A percentile compares a stretch with the other conserved stretches of the same genome.
These are phyloP conservation scores for Achatina immaculata DNA, from an alignment of 1,140 invertebrate genomes.

Conservation along the genomic window DNA sequence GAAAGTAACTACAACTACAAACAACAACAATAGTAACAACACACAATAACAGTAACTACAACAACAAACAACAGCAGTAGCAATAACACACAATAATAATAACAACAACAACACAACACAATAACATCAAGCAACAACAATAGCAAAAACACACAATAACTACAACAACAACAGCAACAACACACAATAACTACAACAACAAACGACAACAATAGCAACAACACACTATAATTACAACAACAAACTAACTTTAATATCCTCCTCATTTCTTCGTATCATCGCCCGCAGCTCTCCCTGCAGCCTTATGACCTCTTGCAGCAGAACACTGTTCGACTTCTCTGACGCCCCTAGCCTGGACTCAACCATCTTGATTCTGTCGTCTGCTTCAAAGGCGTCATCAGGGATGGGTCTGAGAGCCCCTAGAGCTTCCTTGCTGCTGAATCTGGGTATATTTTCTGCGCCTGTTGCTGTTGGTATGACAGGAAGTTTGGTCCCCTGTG, in stretches of 20 bases:
- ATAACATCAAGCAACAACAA: too few species aligned
- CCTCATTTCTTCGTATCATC: conserved; percentile 61
- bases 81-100: too few species aligned
- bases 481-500: conserved; percentile 57
- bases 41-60: too few species aligned
- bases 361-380: conserved; percentile 62
- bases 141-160: too few species aligned
- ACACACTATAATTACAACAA: too few species aligned
- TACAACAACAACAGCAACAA: too few species aligned
- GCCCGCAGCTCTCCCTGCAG: conserved; percentile 68
- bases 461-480: conserved; percentile 53
- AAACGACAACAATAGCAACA: too few species aligned
- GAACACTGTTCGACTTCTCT: conserved; percentile 68
- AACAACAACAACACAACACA: too few species aligned
- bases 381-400: conserved; percentile 50
- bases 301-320: conserved; percentile 70
- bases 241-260: conserved; percentile 44
- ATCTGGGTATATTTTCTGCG: conserved; percentile 41
- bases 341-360: conserved; percentile 66
- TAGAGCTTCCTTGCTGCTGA: conserved; percentile 32
- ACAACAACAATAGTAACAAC: too few species aligned
- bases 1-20: too few species aligned
- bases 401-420: conserved; percentile 29
- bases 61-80: too few species aligned
- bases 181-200: too few species aligned